These are phyloP conservation scores for Griposia aprilina DNA, from an alignment of 2,888 invertebrate species.

Conservation along the genomic window DNA sequence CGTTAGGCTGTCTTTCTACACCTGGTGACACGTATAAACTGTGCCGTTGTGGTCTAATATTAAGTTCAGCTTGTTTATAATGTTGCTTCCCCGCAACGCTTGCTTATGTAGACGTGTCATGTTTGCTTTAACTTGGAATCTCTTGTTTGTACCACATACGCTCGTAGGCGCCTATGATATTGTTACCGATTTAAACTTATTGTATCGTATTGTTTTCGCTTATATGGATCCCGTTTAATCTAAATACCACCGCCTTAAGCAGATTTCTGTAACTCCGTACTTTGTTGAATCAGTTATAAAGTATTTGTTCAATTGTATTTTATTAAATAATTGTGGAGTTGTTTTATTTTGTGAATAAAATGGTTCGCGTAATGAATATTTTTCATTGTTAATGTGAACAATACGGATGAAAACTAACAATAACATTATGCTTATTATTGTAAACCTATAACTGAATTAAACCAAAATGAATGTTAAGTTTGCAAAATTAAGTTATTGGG, in stretches of 20 bases:
- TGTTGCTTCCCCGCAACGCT: conserved; percentile 64
- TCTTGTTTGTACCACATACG: conserved; percentile 66
- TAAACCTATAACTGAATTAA: conserved; percentile 5
- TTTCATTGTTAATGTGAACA: conserved; percentile 15
- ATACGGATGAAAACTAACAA: neutral
- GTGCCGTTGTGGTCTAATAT: conserved; percentile 83
- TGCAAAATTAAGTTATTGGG: neutral
- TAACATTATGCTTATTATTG: conserved; percentile 11
- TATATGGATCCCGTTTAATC: conserved; percentile 45
- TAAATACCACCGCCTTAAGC: conserved; percentile 27
- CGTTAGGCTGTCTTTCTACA: conserved; percentile 84
- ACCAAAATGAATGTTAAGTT: neutral
- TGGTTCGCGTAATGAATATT: conserved; percentile 13
- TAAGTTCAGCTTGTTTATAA: conserved; percentile 83
- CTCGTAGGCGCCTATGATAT: conserved; percentile 61
- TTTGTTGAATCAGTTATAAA: conserved; percentile 13
- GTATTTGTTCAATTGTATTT: conserved; percentile 36
- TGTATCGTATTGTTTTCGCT: conserved; percentile 59
- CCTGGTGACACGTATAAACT: conserved; percentile 87
- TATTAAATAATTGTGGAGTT: conserved; percentile 7
- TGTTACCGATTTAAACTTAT: conserved; percentile 62
- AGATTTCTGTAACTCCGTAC: conserved; percentile 18
- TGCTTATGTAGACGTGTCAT: conserved; percentile 68
- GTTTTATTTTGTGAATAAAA: conserved; percentile 41
- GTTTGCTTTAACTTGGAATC: conserved; percentile 71